Evolutionary conservation across 2,888 invertebrate species (phyloP).

Genomic region (Heliconius aoede): DNA sequence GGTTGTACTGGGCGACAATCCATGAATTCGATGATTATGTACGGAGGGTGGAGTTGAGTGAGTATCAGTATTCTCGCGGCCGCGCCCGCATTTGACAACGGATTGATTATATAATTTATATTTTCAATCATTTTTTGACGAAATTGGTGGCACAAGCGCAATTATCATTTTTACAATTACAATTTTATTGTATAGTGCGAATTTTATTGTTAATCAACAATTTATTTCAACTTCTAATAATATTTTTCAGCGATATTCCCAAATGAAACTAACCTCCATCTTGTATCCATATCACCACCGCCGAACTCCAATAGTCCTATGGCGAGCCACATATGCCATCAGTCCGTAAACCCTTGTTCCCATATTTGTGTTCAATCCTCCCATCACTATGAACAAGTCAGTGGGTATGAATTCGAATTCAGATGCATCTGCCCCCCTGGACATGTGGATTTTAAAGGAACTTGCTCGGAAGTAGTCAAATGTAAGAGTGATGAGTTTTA

Average conservation of each 20-base stretch:
- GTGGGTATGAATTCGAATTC: slow-evolving; percentile 50
- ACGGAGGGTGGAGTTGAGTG: slow-evolving; percentile 50
- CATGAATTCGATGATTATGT: slow-evolving; percentile 62
- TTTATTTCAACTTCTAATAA: neutral
- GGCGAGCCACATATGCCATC: slow-evolving; percentile 83
- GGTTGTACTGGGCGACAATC: slow-evolving; percentile 82
- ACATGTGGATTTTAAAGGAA: slow-evolving; percentile 76
- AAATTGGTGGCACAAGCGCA: too few relatives aligned
- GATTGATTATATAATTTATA: too few relatives aligned
- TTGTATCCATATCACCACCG: slow-evolving; percentile 58
- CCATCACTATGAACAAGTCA: slow-evolving; percentile 46
- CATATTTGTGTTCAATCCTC: slow-evolving; percentile 87
- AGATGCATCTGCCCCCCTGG: slow-evolving; percentile 88
- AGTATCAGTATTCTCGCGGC: slow-evolving; percentile 7
- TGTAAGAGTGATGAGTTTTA: slow-evolving; percentile 80
- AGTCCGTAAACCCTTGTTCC: slow-evolving; percentile 86
- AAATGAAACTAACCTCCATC: slow-evolving; percentile 68
- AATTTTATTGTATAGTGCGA: too few relatives aligned
- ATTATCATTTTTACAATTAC: too few relatives aligned
- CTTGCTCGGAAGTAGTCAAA: slow-evolving; percentile 80
- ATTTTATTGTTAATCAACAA: neutral
- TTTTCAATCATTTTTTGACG: too few relatives aligned
- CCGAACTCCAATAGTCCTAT: slow-evolving; percentile 54
- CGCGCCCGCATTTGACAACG: too few relatives aligned
- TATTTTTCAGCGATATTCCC: slow-evolving; percentile 76